Evolutionary conservation across 2,113 vertebrate genomes (phyloP).

Genomic region (Istiophorus platypterus): DNA sequence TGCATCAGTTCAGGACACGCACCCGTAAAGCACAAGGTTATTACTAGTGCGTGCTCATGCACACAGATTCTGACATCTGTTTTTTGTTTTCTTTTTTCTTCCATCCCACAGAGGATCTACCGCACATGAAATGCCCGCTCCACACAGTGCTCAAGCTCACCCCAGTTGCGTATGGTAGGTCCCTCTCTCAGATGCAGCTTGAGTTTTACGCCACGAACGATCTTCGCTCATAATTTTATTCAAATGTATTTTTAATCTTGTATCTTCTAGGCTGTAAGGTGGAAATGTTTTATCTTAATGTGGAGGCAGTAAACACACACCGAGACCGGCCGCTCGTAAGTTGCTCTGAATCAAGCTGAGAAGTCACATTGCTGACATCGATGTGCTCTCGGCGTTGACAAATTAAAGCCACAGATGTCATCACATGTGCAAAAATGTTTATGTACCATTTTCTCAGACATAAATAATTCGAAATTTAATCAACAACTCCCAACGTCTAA

Average conservation of each 20-base stretch:
- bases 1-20: background rate
- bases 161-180: conserved; percentile 94
- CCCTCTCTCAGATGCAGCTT: background rate
- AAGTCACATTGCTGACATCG: background rate
- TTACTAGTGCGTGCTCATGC: background rate
- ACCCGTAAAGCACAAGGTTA: background rate
- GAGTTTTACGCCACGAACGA: background rate
- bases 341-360: conserved; percentile 29
- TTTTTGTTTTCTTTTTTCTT: conserved; percentile 7
- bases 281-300: conserved; percentile 90
- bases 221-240: background rate
- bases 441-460: background rate
- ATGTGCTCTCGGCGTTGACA: conserved; percentile 5
- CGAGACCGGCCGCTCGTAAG: conserved; percentile 93
- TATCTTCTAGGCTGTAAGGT: conserved; percentile 92
- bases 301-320: conserved; percentile 97
- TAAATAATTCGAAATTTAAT: background rate
- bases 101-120: conserved; percentile 91
- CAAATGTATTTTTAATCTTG: background rate
- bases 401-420: conserved; percentile 13
- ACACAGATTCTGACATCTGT: background rate
- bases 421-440: background rate
- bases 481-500: conserved; percentile 2
- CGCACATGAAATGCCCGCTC: conserved; percentile 95
- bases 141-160: conserved; percentile 96